phyloP scores from a whole-genome alignment of 92 coral and sea anemone genomes.

The Micromussa lordhowensis region DNA sequence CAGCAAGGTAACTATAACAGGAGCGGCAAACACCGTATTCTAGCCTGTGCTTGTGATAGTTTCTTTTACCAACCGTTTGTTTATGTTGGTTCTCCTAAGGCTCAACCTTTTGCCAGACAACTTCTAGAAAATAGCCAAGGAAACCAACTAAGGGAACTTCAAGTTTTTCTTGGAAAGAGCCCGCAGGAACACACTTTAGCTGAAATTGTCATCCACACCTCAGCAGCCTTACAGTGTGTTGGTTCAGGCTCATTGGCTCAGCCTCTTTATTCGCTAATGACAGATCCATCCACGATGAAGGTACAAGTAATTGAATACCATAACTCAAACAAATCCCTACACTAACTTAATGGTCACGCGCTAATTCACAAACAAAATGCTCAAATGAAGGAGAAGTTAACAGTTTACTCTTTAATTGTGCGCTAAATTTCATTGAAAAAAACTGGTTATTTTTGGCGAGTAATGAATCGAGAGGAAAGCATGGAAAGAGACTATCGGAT shows the following conservation, averaged over 20 bases:
- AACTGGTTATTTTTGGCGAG: no score
- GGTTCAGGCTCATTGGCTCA: slow-evolving; percentile 46
- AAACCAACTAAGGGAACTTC: slow-evolving; percentile 25
- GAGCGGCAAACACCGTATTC: background rate
- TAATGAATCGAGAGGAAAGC: no score
- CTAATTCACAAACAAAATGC: background rate
- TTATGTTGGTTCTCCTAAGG: slow-evolving; percentile 11
- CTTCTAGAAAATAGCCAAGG: slow-evolving; percentile 60
- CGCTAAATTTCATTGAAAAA: no score
- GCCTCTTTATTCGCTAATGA: slow-evolving; percentile 48
- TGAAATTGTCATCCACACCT: slow-evolving; percentile 60
- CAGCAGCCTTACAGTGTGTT: slow-evolving; percentile 44
- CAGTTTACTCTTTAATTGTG: no score
- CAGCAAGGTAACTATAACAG: background rate
- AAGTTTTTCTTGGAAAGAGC: slow-evolving; percentile 33
- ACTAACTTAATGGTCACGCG: background rate
- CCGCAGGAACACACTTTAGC: slow-evolving; percentile 59
- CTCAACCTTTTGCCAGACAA: slow-evolving; percentile 45
- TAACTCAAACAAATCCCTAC: background rate
- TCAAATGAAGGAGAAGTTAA: no score
- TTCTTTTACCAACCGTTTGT: background rate
- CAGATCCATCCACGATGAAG: slow-evolving; percentile 52
- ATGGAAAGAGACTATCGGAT: no score
- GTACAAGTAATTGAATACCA: background rate
- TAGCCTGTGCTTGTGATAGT: background rate